Base-by-base conservation (phyloP, 2,113 vertebrate genomes). In the Prochilodus magdalenae region DNA sequence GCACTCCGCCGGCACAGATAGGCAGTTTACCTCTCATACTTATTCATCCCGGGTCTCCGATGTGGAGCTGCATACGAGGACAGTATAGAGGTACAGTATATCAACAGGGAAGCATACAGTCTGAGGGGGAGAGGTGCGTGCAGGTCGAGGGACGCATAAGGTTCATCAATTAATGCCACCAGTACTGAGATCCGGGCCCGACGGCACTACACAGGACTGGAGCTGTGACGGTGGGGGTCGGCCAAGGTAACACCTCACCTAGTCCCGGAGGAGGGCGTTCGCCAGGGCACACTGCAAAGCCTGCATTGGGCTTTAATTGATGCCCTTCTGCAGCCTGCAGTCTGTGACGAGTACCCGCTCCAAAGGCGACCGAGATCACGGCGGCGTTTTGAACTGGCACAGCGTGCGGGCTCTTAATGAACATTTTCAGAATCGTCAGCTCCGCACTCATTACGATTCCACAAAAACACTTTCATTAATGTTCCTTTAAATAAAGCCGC, bases 11-110 rank as follows among this genome's bases (percentile, higher is more conserved):
- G 82, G 79, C 71, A 55, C 44, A 84, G 81, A 86, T 83, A 72
- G 76, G 77, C 82, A 51, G 74, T 81, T 85, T 71, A 81, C 81
- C 84, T 79, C 75, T 85, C 65, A 66, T n/a, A 24, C 49, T 75
- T 83, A 84, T 80, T 78, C 71, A 84, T 84, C 82, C 60, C 0
- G 33, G 66, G 29, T 71, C 57, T n/a, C 70, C 67, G 40, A 51
- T 60, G 30, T 71, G 26, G 29, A 60, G 26, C 63, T 83, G 36
- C 70, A 20, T 29, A 47, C 44, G 62, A 62, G 49, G 22, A 69
- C 22, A 33, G 18, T 62, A 59, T 24, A 59, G 53, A 49, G 6
- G 30, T 67, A 57, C 65, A 70, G 36, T 40, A 73, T 29, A 33
- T 49, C 14, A 26, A 49, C 63, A 65, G 75, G 69, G 29, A 66